Percentiles rank a stretch among this genome's conserved stretches.
Conservation (phyloP, 2,888 invertebrate genomes). For the Acronicta leporina region DNA sequence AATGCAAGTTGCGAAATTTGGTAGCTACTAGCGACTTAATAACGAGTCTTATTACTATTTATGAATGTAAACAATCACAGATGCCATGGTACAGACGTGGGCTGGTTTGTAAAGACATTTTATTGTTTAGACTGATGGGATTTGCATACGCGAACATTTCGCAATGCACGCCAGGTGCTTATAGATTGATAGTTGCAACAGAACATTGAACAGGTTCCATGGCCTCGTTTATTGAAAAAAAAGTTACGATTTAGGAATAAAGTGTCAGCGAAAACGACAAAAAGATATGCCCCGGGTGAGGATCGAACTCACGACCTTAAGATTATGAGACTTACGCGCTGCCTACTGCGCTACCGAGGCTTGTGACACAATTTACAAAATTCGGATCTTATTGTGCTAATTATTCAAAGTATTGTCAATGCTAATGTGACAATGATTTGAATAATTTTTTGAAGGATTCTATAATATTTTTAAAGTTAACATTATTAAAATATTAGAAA, state of each 20-base stretch:
- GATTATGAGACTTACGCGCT: constrained; percentile 97
- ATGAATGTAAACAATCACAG: constrained; percentile 68
- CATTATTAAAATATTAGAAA: too few relatives aligned
- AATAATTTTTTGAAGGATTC: not conserved
- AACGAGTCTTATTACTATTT: constrained; percentile 67
- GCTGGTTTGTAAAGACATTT: constrained; percentile 64
- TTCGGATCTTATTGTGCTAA: constrained; percentile 33
- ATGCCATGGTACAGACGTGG: constrained; percentile 67
- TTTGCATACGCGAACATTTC: constrained; percentile 70
- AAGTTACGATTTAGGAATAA: constrained; percentile 35
- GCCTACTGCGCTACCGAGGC: constrained; percentile 96
- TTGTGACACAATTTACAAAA: constrained; percentile 20
- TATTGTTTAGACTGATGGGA: constrained; percentile 71
- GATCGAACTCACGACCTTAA: constrained; percentile 99
- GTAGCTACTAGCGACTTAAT: constrained; percentile 56
- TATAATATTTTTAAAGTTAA: too few relatives aligned
- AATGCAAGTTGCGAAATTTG: constrained; percentile 59
- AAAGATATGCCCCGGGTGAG: constrained; percentile 94
- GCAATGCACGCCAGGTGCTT: constrained; percentile 62
- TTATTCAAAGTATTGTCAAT: not conserved
- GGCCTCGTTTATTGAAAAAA: constrained; percentile 42
- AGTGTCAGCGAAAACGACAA: constrained; percentile 41
- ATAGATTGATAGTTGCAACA: constrained; percentile 56
- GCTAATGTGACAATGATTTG: constrained; percentile 1
- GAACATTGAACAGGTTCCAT: constrained; percentile 43